A percentile compares a stretch with the other conserved stretches of the same genome.
Evolutionary conservation across 2,113 vertebrate species (phyloP).

Genomic region (Porphyrio hochstetteri): DNA sequence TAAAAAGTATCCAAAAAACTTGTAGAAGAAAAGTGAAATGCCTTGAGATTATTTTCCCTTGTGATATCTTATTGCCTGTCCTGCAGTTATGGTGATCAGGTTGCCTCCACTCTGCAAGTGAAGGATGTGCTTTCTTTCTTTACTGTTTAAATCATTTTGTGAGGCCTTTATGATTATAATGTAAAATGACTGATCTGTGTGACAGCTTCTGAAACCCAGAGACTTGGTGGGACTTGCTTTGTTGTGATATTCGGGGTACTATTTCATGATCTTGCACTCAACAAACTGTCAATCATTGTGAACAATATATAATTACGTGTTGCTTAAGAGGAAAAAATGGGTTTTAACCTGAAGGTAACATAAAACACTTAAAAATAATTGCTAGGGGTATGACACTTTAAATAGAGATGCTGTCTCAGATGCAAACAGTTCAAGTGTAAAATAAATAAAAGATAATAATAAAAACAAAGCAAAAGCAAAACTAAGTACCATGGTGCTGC

Average conservation of each 20-base stretch:
- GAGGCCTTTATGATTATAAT: neutral
- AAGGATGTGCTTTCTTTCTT: neutral
- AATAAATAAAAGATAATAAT: neutral
- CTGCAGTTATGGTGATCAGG: neutral
- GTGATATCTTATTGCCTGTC: neutral
- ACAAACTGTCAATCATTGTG: conserved; percentile 33
- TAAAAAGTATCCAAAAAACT: neutral
- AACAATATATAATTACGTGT: conserved; percentile 44
- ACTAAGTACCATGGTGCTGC: neutral
- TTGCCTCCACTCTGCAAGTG: neutral
- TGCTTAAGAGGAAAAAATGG: neutral
- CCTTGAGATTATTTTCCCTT: neutral
- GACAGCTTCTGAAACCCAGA: conserved; percentile 21
- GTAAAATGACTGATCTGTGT: conserved; percentile 26
- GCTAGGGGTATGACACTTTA: conserved; percentile 21
- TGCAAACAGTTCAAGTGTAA: neutral
- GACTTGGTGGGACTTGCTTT: neutral
- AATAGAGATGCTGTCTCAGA: conserved; percentile 2
- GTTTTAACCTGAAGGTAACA: neutral
- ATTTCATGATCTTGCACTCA: conserved; percentile 18
- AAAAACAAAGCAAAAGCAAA: neutral
- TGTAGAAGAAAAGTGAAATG: neutral
- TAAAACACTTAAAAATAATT: conserved; percentile 31
- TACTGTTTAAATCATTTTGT: neutral
- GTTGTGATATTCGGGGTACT: conserved; percentile 29